Evolutionary conservation across 2,113 vertebrate species (phyloP).

Genomic region (Formicarius rufipectus): DNA sequence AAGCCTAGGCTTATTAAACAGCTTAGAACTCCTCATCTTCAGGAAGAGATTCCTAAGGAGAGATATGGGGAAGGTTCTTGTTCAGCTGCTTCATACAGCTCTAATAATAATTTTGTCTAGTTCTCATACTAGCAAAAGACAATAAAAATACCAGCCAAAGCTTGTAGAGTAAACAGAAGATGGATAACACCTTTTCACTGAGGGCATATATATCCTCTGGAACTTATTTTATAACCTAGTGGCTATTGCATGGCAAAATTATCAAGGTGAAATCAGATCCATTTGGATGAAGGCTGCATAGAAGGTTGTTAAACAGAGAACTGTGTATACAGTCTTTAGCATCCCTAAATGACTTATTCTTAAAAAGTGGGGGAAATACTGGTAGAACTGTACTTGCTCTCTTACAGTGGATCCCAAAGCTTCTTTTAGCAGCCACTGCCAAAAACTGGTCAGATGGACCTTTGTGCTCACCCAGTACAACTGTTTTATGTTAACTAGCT

Average conservation of each 20-base stretch:
- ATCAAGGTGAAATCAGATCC: neutral
- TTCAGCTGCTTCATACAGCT: neutral
- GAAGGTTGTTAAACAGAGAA: neutral
- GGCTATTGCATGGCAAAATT: neutral
- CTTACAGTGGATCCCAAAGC: accelerated
- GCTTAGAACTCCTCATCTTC: neutral
- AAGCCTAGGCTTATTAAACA: neutral
- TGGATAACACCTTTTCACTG: neutral
- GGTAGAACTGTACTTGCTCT: neutral
- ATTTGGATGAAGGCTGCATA: neutral
- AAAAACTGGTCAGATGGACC: neutral
- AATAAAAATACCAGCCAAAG: neutral
- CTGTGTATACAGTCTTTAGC: neutral
- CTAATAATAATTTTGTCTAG: neutral
- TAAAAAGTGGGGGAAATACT: neutral
- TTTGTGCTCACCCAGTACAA: neutral
- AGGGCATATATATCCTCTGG: neutral
- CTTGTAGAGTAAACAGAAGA: neutral
- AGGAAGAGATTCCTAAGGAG: neutral
- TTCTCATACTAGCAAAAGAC: neutral
- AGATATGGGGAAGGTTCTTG: neutral
- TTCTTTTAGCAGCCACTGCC: neutral
- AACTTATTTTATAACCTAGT: neutral
- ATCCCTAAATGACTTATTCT: neutral
- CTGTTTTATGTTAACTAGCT: neutral